phyloP scores from a whole-genome alignment of 2,113 vertebrate genomes.

The Lagopus leucura region DNA sequence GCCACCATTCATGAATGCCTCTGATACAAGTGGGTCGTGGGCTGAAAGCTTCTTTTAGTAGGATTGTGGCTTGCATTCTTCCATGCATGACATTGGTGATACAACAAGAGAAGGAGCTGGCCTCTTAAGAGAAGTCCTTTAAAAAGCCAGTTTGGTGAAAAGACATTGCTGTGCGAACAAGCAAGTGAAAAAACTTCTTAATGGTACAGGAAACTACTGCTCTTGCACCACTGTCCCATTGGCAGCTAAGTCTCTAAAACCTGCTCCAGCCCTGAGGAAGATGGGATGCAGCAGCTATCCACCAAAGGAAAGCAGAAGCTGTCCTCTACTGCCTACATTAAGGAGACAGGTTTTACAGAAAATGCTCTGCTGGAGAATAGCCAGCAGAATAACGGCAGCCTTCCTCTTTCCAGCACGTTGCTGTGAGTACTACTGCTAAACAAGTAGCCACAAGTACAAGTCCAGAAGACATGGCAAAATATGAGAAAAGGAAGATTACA shows the following conservation, averaged over 20 bases:
- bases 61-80: background rate
- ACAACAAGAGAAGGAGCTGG: background rate
- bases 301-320: background rate
- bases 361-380: background rate
- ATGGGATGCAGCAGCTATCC: background rate
- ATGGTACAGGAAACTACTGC: accelerated
- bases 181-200: background rate
- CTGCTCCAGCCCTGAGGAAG: background rate
- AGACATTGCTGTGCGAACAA: background rate
- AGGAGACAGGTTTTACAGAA: background rate
- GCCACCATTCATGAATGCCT: slow-evolving; percentile 3
- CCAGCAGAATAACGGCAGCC: background rate
- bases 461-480: background rate
- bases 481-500: background rate
- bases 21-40: background rate
- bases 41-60: background rate
- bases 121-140: background rate
- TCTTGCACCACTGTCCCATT: accelerated
- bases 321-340: background rate
- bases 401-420: background rate
- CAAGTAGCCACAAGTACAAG: background rate
- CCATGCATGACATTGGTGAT: background rate
- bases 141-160: background rate
- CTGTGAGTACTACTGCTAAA: background rate
- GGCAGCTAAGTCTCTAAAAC: background rate